Evolutionary conservation across 2,888 invertebrate genomes (phyloP).

Genomic region (Lysandra bellargus): DNA sequence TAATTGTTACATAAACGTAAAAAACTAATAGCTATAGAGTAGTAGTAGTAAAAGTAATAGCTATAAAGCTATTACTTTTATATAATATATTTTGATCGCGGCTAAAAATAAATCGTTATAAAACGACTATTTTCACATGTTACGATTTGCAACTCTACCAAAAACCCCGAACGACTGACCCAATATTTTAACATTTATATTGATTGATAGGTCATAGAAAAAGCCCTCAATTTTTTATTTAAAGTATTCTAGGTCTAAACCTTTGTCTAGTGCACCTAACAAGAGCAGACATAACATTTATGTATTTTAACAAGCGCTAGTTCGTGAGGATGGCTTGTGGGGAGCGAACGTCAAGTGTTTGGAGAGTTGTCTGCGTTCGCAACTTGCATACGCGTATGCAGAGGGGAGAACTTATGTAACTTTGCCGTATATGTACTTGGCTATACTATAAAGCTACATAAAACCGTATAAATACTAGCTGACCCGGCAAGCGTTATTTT

Average conservation of each 20-base stretch:
- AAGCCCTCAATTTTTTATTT: background rate
- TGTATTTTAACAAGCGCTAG: constrained; percentile 16
- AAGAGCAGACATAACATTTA: constrained; percentile 18
- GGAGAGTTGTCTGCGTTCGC: constrained; percentile 4
- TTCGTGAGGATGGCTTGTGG: constrained; percentile 15
- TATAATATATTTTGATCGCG: no score
- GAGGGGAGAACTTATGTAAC: background rate
- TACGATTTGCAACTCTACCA: background rate
- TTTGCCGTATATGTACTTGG: background rate
- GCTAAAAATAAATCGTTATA: background rate
- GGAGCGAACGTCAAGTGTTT: constrained; percentile 18
- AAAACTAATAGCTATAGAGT: no score
- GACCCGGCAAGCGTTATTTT: no score
- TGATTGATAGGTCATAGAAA: background rate
- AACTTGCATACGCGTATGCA: background rate
- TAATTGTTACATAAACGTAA: no score
- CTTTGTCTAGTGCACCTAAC: background rate
- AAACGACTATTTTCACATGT: no score
- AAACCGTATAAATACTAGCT: background rate
- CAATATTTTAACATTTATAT: background rate
- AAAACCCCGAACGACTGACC: background rate
- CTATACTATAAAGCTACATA: no score
- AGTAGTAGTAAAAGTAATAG: no score
- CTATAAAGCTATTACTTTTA: no score
- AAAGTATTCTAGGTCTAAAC: background rate